These are phyloP conservation scores for Cheilosia variabilis DNA, from an alignment of 2,888 invertebrate genomes.

Conservation along the genomic window DNA sequence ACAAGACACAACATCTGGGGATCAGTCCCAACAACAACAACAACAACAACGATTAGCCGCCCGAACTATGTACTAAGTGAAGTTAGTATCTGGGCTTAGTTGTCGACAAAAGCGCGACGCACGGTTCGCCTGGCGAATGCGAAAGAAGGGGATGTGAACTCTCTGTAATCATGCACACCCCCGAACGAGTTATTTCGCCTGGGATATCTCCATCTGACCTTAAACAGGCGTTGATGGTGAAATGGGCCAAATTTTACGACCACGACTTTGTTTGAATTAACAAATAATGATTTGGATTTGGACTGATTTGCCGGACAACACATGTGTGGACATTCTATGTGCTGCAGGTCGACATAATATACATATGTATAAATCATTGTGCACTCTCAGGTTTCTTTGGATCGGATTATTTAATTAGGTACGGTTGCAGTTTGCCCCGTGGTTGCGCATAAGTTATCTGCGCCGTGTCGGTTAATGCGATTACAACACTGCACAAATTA, in stretches of 20 bases:
- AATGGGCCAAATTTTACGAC: constrained; percentile 57
- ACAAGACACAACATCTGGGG: constrained; percentile 25
- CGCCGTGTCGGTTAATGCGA: constrained; percentile 14
- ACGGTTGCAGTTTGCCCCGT: constrained; percentile 51
- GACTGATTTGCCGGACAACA: constrained; percentile 18
- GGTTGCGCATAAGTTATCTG: constrained; percentile 40
- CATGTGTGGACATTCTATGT: constrained; percentile 39
- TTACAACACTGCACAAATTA: constrained; percentile 53
- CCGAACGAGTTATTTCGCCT: not conserved
- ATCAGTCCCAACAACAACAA: not conserved
- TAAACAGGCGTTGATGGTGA: constrained; percentile 21
- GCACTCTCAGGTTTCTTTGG: constrained; percentile 18
- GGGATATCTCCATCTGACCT: constrained; percentile 53
- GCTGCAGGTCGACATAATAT: not conserved
- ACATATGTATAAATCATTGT: not conserved
- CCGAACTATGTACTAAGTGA: constrained; percentile 41
- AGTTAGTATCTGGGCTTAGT: constrained; percentile 36
- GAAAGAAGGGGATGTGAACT: constrained; percentile 22
- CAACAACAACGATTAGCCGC: constrained; percentile 33
- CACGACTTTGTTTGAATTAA: constrained; percentile 40
- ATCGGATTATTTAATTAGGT: constrained; percentile 44
- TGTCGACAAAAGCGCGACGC: constrained; percentile 12
- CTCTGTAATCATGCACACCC: constrained; percentile 7
- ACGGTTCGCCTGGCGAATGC: constrained; percentile 28
- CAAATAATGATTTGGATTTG: constrained; percentile 15